Percentiles rank a stretch among this genome's conserved stretches.
These are phyloP conservation scores for Sminthurinus aureus DNA, from an alignment of 2,888 invertebrate species.

Conservation along the genomic window DNA sequence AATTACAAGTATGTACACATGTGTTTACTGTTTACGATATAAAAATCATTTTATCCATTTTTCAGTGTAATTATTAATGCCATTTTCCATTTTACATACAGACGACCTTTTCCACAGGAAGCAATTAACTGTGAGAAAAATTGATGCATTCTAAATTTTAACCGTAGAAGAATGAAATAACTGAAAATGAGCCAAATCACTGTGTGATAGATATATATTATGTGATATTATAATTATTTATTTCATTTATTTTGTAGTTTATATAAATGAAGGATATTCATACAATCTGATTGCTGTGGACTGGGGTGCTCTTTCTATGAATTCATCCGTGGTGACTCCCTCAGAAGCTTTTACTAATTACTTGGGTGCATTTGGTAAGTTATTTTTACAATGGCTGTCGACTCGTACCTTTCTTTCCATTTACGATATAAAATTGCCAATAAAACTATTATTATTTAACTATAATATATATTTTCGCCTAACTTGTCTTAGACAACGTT, in stretches of 20 bases:
- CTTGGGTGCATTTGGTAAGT: no score
- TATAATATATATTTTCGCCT: no score
- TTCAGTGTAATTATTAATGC: no score
- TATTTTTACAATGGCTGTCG: no score
- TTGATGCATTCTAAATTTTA: neutral
- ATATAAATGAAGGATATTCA: conserved; percentile 2
- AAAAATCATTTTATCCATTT: no score
- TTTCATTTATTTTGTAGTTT: conserved; percentile 16
- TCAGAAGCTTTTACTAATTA: conserved; percentile 17
- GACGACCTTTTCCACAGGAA: conserved; percentile 15
- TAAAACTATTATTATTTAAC: no score
- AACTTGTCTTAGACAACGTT: conserved; percentile 23
- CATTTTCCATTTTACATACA: no score
- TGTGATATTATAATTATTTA: neutral
- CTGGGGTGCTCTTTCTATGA: conserved; percentile 24
- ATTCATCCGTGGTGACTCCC: neutral
- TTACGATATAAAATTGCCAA: no score
- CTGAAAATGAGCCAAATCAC: neutral
- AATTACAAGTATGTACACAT: no score
- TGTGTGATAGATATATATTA: neutral
- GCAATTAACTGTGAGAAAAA: conserved; percentile 17
- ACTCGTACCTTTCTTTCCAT: no score
- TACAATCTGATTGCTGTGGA: conserved; percentile 25
- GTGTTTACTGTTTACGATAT: no score
- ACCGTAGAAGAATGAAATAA: neutral